These are phyloP conservation scores for Leucoraja erinaceus DNA, from an alignment of 2,113 vertebrate species.

Conservation along the genomic window DNA sequence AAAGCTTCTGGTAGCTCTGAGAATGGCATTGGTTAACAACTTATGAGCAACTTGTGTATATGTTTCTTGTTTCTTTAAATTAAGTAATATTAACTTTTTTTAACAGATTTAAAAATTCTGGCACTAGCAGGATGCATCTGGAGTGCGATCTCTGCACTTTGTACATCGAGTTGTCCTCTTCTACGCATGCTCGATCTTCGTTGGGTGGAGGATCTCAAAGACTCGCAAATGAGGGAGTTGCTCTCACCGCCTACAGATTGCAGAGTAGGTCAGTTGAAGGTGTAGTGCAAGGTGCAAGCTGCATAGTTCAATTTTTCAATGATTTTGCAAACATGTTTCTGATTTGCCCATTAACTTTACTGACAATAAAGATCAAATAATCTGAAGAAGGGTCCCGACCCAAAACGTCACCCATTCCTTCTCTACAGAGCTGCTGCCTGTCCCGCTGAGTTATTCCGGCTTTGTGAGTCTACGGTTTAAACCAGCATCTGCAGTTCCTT, in stretches of 20 bases:
- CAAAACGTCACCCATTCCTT: no score
- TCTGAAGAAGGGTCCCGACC: no score
- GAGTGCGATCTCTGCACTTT: constrained; percentile 87
- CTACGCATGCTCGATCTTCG: constrained; percentile 92
- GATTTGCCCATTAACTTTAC: background rate
- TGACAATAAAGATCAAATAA: background rate
- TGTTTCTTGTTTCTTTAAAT: background rate
- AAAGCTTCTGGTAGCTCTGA: background rate
- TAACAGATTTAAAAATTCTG: constrained; percentile 84
- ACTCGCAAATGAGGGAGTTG: constrained; percentile 87
- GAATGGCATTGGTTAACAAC: background rate
- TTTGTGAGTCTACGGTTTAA: no score
- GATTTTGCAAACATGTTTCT: background rate
- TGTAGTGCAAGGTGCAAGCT: no score
- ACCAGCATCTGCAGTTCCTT: no score
- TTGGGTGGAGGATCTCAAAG: constrained; percentile 89
- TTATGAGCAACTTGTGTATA: background rate
- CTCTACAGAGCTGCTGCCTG: no score
- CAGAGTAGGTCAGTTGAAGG: constrained; percentile 31
- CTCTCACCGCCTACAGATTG: constrained; percentile 71
- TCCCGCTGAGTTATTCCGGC: no score
- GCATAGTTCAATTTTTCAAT: background rate
- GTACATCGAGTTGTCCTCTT: constrained; percentile 87
- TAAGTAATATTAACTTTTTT: background rate
- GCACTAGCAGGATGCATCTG: constrained; percentile 87